Conservation (phyloP, 1,140 invertebrate genomes). For the Zaprionus lachaisei region DNA sequence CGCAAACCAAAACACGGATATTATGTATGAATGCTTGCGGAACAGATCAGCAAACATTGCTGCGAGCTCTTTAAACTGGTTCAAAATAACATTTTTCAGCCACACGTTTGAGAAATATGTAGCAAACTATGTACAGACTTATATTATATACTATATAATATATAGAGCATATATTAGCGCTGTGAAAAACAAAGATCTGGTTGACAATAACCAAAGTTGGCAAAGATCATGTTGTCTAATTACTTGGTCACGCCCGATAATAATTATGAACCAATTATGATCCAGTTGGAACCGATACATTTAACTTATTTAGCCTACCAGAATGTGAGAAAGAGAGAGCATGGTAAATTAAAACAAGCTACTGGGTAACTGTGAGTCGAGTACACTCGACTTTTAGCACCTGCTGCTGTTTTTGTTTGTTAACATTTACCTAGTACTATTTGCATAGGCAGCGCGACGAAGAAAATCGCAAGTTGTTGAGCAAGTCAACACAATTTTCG, state of each 20-base stretch:
- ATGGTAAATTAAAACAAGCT: background rate
- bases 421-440: conserved; percentile 6
- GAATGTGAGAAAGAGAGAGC: background rate
- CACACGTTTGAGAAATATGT: background rate
- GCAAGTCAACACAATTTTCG: conserved; percentile 26
- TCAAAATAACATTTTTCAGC: conserved; percentile 17
- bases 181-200: too few relatives aligned
- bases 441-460: conserved; percentile 24
- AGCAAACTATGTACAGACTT: background rate
- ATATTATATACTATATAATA: background rate
- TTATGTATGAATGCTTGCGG: conserved; percentile 15
- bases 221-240: background rate
- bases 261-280: background rate
- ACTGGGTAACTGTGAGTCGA: background rate
- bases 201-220: background rate
- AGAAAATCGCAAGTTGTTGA: conserved; percentile 16
- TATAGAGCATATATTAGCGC: too few relatives aligned
- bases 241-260: background rate
- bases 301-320: background rate
- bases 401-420: conserved; percentile 3
- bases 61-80: conserved; percentile 36
- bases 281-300: background rate
- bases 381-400: conserved; percentile 11
- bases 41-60: conserved; percentile 8
- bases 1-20: conserved; percentile 40